phyloP scores from a whole-genome alignment of 2,888 invertebrate species.

The Caenorhabditis uteleia region DNA sequence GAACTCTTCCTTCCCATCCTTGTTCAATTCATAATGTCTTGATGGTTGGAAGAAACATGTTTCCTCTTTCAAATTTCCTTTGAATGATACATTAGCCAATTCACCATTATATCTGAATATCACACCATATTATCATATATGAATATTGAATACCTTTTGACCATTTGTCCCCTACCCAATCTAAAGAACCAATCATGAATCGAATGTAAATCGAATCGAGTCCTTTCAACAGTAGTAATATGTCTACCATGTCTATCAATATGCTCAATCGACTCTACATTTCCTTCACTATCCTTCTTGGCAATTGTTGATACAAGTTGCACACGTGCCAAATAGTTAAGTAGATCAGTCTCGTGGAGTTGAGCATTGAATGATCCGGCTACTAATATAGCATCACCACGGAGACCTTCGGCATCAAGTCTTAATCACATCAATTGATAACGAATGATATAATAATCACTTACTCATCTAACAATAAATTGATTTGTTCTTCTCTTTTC shows the following conservation, averaged over 20 bases:
- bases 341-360: slow-evolving; percentile 56
- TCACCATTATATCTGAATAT: slow-evolving; percentile 53
- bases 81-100: slow-evolving; percentile 47
- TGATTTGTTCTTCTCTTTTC: slow-evolving; percentile 53
- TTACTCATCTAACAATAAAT: slow-evolving; percentile 45
- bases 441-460: too few relatives aligned
- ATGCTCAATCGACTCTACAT: slow-evolving; percentile 52
- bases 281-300: slow-evolving; percentile 47
- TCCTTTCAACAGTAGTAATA: slow-evolving; percentile 53
- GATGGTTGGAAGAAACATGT: slow-evolving; percentile 60
- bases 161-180: slow-evolving; percentile 58
- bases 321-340: slow-evolving; percentile 48
- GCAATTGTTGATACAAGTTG: slow-evolving; percentile 49
- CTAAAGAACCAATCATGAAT: slow-evolving; percentile 63
- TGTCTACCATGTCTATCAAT: slow-evolving; percentile 52
- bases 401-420: slow-evolving; percentile 54
- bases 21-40: slow-evolving; percentile 50
- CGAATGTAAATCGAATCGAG: slow-evolving; percentile 55
- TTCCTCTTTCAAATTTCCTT: slow-evolving; percentile 51
- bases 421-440: slow-evolving; percentile 22
- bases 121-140: neutral
- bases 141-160: slow-evolving; percentile 21
- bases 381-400: slow-evolving; percentile 54
- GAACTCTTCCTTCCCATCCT: slow-evolving; percentile 52
- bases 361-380: slow-evolving; percentile 59